A percentile compares a stretch with the other conserved stretches of the same genome.
Evolutionary conservation across 2,888 invertebrate species (phyloP).

Genomic region (Elysia crispata): DNA sequence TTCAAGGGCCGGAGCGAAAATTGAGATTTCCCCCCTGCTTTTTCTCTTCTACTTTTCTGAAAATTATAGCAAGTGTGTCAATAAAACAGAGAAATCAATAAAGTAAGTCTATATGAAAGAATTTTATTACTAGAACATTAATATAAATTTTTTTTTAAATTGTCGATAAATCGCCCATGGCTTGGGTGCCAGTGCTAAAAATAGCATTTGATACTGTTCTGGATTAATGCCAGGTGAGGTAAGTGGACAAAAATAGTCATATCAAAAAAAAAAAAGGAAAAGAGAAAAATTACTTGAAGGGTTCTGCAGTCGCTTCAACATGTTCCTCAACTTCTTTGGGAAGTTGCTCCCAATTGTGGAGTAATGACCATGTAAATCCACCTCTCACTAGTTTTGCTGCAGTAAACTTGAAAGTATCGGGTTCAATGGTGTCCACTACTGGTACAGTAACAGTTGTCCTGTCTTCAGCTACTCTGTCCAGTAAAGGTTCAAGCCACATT

Average conservation of each 20-base stretch:
- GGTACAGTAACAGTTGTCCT: slow-evolving; percentile 85
- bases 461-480: slow-evolving; percentile 84
- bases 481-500: slow-evolving; percentile 92
- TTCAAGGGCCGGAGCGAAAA: no score
- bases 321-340: slow-evolving; percentile 80
- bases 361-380: slow-evolving; percentile 97
- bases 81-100: no score
- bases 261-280: not conserved
- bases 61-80: no score
- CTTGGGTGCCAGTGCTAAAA: no score
- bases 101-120: no score
- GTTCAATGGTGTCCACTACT: slow-evolving; percentile 95
- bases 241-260: not conserved
- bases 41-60: no score
- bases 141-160: no score
- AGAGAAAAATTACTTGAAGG: slow-evolving; percentile 56
- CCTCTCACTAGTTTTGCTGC: slow-evolving; percentile 94
- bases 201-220: no score
- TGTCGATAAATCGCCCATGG: no score
- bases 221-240: no score
- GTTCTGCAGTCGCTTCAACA: slow-evolving; percentile 49
- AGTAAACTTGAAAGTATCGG: slow-evolving; percentile 94
- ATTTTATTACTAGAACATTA: no score
- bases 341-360: slow-evolving; percentile 95
- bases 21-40: no score